phyloP scores from a whole-genome alignment of 2,797 vertebrate genomes.

The Onychomys torridus region DNA sequence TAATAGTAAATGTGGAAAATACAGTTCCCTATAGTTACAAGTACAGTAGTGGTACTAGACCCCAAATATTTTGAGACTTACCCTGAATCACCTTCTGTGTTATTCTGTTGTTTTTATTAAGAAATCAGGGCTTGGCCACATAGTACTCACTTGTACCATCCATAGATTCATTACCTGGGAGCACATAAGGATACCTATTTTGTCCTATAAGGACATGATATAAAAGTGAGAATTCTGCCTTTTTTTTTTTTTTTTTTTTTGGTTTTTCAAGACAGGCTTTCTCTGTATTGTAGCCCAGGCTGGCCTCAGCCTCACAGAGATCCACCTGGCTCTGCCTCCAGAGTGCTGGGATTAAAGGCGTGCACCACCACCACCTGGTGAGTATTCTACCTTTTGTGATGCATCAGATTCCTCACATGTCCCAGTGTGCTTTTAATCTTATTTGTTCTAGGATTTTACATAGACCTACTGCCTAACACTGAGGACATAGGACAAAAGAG shows the following conservation, averaged over 20 bases:
- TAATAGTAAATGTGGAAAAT: not conserved
- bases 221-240: not conserved
- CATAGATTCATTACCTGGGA: not conserved
- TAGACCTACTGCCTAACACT: not conserved
- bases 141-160: not conserved
- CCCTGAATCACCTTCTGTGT: not conserved
- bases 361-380: not conserved
- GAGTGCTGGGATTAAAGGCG: too few species aligned
- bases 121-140: constrained; percentile 10
- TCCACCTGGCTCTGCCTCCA: too few species aligned
- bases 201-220: not conserved
- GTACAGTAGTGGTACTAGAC: not conserved
- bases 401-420: not conserved
- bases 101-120: not conserved
- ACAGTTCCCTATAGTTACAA: not conserved
- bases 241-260: not conserved
- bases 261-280: too few species aligned
- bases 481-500: not conserved
- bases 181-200: not conserved
- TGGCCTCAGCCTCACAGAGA: too few species aligned
- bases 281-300: too few species aligned
- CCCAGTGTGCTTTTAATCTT: not conserved
- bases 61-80: not conserved
- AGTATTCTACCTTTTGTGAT: not conserved
- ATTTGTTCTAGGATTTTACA: rapidly evolving